These are phyloP conservation scores for Rhynchonycteris naso DNA, from an alignment of 2,797 vertebrate species.

Conservation along the genomic window DNA sequence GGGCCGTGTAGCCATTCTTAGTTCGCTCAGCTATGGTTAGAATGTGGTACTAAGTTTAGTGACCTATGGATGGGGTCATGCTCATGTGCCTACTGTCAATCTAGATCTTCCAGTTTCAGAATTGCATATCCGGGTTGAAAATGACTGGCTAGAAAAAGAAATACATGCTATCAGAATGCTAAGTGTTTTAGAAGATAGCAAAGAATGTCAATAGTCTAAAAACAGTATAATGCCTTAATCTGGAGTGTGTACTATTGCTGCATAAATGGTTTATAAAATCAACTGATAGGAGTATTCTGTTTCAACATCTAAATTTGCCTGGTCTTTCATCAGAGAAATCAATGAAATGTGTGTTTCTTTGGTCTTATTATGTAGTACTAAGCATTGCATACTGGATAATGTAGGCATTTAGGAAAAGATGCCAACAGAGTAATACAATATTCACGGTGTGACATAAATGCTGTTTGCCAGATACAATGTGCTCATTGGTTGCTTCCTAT, in stretches of 20 bases:
- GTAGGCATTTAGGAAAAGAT: not conserved
- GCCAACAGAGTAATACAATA: not conserved
- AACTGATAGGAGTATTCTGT: not conserved
- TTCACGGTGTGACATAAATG: not conserved
- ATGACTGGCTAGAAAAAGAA: not conserved
- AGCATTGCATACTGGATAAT: not conserved
- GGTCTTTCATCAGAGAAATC: constrained; percentile 16
- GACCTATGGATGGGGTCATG: too few relatives aligned
- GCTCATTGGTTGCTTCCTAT: not conserved
- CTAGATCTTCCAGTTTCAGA: not conserved
- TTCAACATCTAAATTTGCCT: not conserved
- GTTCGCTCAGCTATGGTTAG: not conserved
- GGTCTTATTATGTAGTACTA: not conserved
- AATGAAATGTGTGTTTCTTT: not conserved
- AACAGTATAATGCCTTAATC: not conserved
- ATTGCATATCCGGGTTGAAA: not conserved
- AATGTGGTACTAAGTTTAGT: not conserved
- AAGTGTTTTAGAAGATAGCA: not conserved
- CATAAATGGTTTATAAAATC: not conserved
- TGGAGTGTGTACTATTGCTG: not conserved
- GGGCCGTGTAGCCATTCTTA: not conserved
- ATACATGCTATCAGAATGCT: not conserved
- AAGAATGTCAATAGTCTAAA: not conserved
- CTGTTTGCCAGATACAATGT: not conserved
- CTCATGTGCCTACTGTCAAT: not conserved